These are phyloP conservation scores for Uloborus plumipes DNA, from an alignment of 2,888 invertebrate species.

Conservation along the genomic window DNA sequence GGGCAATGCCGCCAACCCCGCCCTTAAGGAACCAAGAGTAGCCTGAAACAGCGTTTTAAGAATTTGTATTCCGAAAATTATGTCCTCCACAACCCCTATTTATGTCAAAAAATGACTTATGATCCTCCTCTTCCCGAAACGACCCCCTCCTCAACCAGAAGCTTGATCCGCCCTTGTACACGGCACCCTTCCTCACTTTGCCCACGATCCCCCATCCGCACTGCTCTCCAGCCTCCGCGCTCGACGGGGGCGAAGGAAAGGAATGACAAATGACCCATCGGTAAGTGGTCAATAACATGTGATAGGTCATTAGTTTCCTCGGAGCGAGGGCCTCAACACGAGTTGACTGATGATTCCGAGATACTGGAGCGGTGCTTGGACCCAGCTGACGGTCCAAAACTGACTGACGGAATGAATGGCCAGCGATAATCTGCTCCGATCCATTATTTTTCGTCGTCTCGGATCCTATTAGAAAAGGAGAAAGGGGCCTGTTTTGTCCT, in stretches of 20 bases:
- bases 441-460: constrained; percentile 49
- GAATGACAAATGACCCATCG: constrained; percentile 65
- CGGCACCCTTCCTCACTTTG: constrained; percentile 25
- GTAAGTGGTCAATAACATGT: constrained; percentile 65
- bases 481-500: too few species aligned
- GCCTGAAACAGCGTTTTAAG: too few species aligned
- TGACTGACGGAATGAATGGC: constrained; percentile 58
- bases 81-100: too few species aligned
- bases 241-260: constrained; percentile 27
- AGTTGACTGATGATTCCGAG: constrained; percentile 57
- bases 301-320: constrained; percentile 65
- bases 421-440: constrained; percentile 60
- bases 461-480: too few species aligned
- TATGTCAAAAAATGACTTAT: too few species aligned
- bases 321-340: constrained; percentile 58
- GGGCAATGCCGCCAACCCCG: too few species aligned
- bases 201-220: constrained; percentile 19
- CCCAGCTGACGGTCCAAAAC: constrained; percentile 50
- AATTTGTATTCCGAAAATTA: too few species aligned
- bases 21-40: too few species aligned
- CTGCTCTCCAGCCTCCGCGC: constrained; percentile 14
- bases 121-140: too few species aligned
- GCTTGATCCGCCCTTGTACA: too few species aligned
- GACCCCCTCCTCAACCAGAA: too few species aligned
- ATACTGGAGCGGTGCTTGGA: constrained; percentile 51